A percentile compares a stretch with the other conserved stretches of the same genome.
These are phyloP conservation scores for Knipowitschia caucasica DNA, from an alignment of 2,797 vertebrate species.

Conservation along the genomic window DNA sequence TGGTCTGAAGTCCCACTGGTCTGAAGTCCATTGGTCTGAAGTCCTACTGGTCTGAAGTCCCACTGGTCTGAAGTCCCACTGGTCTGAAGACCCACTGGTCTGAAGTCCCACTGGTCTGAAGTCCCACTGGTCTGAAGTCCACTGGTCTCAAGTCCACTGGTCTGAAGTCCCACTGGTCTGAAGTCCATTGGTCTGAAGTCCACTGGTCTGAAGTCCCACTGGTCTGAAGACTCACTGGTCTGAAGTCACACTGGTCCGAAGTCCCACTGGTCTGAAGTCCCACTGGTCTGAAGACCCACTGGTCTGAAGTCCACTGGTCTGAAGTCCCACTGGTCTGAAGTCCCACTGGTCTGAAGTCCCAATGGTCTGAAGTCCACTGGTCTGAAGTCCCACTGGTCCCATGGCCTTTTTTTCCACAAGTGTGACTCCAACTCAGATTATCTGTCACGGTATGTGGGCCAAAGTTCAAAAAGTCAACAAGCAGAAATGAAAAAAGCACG, in stretches of 20 bases:
- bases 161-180: constrained; percentile 22
- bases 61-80: constrained; percentile 18
- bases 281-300: no score
- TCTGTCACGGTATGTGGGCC: constrained; percentile 30
- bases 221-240: no score
- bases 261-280: no score
- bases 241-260: constrained; percentile 24
- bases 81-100: no score
- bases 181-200: no score
- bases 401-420: constrained; percentile 26
- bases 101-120: constrained; percentile 25
- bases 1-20: constrained; percentile 18
- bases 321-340: no score
- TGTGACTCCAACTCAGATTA: constrained; percentile 34
- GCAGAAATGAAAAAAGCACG: neutral
- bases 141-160: no score
- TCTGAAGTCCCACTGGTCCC: constrained; percentile 23
- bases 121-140: constrained; percentile 28
- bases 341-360: constrained; percentile 19
- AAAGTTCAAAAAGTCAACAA: constrained; percentile 25
- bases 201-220: constrained; percentile 18
- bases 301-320: no score
- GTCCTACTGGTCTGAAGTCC: constrained; percentile 28
- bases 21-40: no score
- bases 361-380: no score